Conservation (phyloP, 1,140 invertebrate genomes). For the Ceratina japonica region DNA sequence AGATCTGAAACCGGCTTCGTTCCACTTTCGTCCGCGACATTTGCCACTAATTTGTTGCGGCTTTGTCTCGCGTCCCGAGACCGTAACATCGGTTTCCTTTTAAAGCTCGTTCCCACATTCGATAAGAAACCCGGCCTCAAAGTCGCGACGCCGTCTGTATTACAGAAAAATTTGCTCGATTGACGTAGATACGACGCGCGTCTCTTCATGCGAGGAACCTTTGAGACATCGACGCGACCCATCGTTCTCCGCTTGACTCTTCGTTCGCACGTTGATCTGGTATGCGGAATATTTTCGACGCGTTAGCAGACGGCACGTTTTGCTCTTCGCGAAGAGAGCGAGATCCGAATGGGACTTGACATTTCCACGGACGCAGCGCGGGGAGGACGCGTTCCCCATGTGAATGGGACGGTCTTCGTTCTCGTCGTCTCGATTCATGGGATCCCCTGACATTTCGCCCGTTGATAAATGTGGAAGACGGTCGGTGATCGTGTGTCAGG, state of each 20-base stretch:
- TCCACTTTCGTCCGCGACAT: constrained; percentile 37
- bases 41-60: constrained; percentile 16
- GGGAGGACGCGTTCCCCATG: constrained; percentile 48
- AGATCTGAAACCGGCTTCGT: constrained; percentile 30
- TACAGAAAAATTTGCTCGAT: background rate
- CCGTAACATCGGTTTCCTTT: constrained; percentile 20
- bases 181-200: background rate
- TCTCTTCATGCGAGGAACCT: too few relatives aligned
- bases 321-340: background rate
- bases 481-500: constrained; percentile 45
- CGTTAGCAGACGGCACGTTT: too few relatives aligned
- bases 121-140: constrained; percentile 7
- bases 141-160: background rate
- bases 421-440: constrained; percentile 61
- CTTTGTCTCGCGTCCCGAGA: constrained; percentile 16
- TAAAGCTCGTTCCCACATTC: constrained; percentile 21
- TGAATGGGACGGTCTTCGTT: constrained; percentile 60
- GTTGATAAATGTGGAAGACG: constrained; percentile 57
- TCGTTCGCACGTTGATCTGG: too few relatives aligned
- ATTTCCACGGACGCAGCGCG: constrained; percentile 37
- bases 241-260: too few relatives aligned
- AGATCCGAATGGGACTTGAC: constrained; percentile 14
- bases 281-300: too few relatives aligned
- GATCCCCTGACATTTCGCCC: constrained; percentile 70
- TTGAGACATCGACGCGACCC: too few relatives aligned